Conservation (phyloP, 2,888 invertebrate species). For the Geotrupes spiniger region DNA sequence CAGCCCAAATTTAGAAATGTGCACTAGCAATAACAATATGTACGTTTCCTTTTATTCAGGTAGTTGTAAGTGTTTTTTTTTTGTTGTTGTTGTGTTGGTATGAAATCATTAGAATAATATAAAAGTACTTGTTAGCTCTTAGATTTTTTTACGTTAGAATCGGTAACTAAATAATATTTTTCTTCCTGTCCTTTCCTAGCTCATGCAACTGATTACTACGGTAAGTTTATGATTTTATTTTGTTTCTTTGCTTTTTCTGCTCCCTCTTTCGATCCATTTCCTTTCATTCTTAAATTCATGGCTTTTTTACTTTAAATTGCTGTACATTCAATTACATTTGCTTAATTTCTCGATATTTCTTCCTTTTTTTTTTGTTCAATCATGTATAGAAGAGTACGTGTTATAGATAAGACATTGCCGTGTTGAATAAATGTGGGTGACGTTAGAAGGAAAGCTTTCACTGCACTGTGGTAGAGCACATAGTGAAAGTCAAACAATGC, state of each 20-base stretch:
- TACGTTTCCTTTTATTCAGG: conserved; percentile 19
- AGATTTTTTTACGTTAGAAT: conserved; percentile 7
- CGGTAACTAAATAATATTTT: conserved; percentile 27
- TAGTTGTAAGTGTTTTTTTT: no score
- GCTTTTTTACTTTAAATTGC: conserved; percentile 19
- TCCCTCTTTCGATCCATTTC: conserved; percentile 26
- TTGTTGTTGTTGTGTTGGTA: neutral
- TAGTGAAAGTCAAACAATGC: conserved; percentile 10
- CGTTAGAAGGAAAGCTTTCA: conserved; percentile 11
- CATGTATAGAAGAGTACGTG: neutral
- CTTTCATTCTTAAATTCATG: conserved; percentile 16
- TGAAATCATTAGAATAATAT: conserved; percentile 3
- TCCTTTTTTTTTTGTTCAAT: conserved; percentile 4
- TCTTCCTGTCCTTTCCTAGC: conserved; percentile 60
- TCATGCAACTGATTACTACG: conserved; percentile 98
- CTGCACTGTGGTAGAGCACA: conserved; percentile 13
- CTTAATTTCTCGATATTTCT: conserved; percentile 1
- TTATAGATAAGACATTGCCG: conserved; percentile 6
- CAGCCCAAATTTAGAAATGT: no score
- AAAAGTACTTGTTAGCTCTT: conserved; percentile 15
- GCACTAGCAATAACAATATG: conserved; percentile 14
- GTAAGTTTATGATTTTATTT: conserved; percentile 86
- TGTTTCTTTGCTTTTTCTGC: conserved; percentile 41
- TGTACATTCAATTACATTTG: conserved; percentile 13
- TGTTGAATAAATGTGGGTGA: conserved; percentile 19